Conservation (phyloP, 2,888 invertebrate species). For the Lepidonotus clava region DNA sequence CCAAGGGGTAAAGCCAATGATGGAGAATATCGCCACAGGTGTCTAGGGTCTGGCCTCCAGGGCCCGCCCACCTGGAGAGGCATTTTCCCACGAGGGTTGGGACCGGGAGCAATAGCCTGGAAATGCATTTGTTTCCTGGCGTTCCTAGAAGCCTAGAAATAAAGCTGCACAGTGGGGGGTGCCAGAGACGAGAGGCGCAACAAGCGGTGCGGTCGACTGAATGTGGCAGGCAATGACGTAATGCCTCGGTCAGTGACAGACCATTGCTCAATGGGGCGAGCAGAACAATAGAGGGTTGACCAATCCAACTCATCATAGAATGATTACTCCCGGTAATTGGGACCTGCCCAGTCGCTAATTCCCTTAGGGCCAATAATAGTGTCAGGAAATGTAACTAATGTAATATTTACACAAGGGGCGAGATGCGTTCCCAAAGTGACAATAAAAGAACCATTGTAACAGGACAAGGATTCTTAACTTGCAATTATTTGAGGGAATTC, state of each 20-base stretch:
- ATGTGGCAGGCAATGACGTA: not conserved
- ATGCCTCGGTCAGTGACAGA: not conserved
- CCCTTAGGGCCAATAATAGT: slow-evolving; percentile 4
- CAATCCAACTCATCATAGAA: not conserved
- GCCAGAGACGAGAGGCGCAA: no score
- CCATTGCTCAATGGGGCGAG: not conserved
- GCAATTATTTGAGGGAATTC: no score
- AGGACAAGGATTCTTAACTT: no score
- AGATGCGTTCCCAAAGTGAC: no score
- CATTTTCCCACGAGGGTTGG: slow-evolving; percentile 2
- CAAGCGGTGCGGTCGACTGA: not conserved
- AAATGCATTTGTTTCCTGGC: not conserved
- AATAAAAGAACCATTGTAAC: no score
- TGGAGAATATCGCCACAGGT: not conserved
- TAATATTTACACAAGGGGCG: no score
- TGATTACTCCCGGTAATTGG: not conserved
- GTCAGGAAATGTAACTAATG: slow-evolving; percentile 37
- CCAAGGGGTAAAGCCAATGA: not conserved
- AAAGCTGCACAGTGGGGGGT: not conserved
- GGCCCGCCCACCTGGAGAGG: not conserved
- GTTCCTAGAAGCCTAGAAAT: slow-evolving; percentile 30
- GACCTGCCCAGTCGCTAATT: not conserved
- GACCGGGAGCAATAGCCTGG: not conserved
- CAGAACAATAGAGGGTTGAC: not conserved
- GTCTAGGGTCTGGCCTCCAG: slow-evolving; percentile 10